phyloP scores from a whole-genome alignment of 2,797 vertebrate species.

The Bovichtus variegatus region DNA sequence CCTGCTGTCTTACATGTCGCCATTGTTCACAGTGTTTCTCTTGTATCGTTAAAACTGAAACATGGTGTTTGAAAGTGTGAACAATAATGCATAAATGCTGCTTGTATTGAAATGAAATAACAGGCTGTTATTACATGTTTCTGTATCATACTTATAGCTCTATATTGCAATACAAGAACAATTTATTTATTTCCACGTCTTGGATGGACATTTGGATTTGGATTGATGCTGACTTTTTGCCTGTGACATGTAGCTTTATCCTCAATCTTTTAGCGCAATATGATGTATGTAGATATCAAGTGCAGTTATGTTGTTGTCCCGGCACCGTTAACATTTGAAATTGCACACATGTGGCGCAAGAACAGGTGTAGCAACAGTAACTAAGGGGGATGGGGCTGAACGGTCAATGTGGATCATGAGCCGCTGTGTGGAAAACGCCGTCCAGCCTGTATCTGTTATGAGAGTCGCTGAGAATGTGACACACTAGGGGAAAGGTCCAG shows the following conservation, averaged over 20 bases:
- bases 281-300: background rate
- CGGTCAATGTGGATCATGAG: background rate
- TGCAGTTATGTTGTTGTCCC: background rate
- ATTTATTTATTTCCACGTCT: no score
- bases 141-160: background rate
- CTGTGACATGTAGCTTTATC: background rate
- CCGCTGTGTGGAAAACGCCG: background rate
- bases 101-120: background rate
- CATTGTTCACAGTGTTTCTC: background rate
- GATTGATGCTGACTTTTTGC: background rate
- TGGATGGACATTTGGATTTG: no score
- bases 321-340: background rate
- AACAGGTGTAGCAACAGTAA: background rate
- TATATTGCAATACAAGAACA: background rate
- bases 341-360: background rate
- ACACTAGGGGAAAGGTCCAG: conserved; percentile 21
- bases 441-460: background rate
- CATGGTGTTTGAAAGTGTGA: background rate
- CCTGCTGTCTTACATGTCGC: background rate
- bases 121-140: background rate
- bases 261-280: background rate
- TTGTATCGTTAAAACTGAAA: background rate
- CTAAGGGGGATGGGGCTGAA: background rate
- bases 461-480: conserved; percentile 12
- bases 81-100: background rate